Conservation (phyloP, 2,797 vertebrate species). For the Botia kubotai region DNA sequence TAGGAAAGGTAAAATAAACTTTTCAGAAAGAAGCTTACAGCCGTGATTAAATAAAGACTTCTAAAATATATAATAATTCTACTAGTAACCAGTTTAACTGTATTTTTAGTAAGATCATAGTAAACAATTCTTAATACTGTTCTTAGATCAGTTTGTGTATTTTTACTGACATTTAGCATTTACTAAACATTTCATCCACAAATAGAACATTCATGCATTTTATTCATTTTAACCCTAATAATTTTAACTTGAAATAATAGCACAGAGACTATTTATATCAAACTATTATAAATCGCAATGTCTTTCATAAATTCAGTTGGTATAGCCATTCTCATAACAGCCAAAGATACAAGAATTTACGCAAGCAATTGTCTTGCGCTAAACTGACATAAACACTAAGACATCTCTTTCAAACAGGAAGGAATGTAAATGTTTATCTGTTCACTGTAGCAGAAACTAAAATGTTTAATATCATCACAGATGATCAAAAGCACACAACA, state of each 20-base stretch:
- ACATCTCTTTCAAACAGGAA: background rate
- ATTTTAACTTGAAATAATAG: background rate
- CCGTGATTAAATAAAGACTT: too few species aligned
- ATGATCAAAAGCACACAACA: background rate
- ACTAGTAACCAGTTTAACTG: background rate
- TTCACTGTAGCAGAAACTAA: conserved; percentile 23
- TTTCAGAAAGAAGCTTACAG: background rate
- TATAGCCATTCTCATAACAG: background rate
- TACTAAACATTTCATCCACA: too few species aligned
- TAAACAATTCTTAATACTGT: background rate
- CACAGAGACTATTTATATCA: background rate
- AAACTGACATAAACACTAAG: background rate
- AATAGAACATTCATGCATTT: background rate
- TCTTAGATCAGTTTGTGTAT: background rate
- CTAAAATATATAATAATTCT: too few species aligned
- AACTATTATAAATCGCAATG: background rate
- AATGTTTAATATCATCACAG: conserved; percentile 12
- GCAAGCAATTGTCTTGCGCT: background rate
- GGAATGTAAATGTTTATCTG: conserved; percentile 40
- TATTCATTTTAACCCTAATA: background rate
- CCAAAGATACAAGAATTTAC: background rate
- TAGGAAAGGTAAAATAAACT: background rate
- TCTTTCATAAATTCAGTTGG: background rate
- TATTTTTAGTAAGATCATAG: background rate
- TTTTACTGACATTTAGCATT: too few species aligned